Evolutionary conservation across 1,140 invertebrate species (phyloP), one percentile per base, ranked within the genome.

Genomic region (Pemphigus obesinymphae): DNA sequence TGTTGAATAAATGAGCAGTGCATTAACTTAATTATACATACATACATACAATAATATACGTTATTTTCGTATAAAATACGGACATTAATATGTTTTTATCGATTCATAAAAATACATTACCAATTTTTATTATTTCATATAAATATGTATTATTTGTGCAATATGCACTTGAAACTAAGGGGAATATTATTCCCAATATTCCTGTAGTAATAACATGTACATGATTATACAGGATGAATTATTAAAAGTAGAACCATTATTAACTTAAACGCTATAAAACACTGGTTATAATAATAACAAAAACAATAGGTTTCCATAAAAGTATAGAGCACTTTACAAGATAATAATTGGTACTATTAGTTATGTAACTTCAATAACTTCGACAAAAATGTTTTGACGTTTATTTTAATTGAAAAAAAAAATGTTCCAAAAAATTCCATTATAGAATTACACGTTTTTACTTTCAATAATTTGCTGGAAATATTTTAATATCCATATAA

Each of bases 1-100:
- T 29, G 23, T 70, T 20, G 29, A 68, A 70, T 45, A 45, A 70
- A 70, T 40, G 13, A 26, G 45, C 23, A 26, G 13, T 29, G 23
- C 23, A 70, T 70, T 70, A 29, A 70, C 68, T 70, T 70, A 45
- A 70, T 70, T 45, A 17, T 70, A 70, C 37, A 45, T 45, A 26
- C 37, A 26, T n/a, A n/a, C n/a, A n/a, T n/a, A n/a, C 8, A 40
- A 13, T 53, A 53, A 53, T 20, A 23, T 70, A 43, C 10, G 4
- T 66, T 13, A 17, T 23, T 66, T 26, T 66, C 7, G 63, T n/a
- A 43, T 70, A 70, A 15, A 70, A 26, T 40, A n/a, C 10, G 26
- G 34, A 70, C 26, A 70, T 70, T 37, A 70, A 20, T 34, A 63
- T 34, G 11, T 45, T 70, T 70, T 70, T 43, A 70, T 70, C 23